phyloP scores from a whole-genome alignment of 2,113 vertebrate species.

The Cavia aperea region DNA sequence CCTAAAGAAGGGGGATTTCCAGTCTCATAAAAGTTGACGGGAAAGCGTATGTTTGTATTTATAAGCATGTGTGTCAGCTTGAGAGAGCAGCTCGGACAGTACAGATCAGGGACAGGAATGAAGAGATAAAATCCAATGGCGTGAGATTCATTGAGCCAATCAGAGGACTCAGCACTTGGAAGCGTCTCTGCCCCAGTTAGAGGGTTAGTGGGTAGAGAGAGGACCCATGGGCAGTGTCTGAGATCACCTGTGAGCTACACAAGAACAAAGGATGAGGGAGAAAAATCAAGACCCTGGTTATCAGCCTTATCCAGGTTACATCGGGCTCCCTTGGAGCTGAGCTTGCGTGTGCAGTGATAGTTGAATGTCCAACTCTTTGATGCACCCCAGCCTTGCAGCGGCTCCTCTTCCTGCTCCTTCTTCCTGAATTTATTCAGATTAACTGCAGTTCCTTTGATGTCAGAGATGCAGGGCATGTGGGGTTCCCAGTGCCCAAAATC shows the following conservation, averaged over 20 bases:
- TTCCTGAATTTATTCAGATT: neutral
- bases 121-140: neutral
- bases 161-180: too few relatives aligned
- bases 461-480: fast-evolving
- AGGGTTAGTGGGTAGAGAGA: neutral
- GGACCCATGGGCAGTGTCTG: neutral
- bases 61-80: neutral
- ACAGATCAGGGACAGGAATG: neutral
- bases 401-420: neutral
- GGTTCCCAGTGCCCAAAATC: neutral
- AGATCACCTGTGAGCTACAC: neutral
- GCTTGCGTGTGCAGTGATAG: neutral
- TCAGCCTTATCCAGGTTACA: neutral
- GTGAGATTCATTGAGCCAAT: neutral
- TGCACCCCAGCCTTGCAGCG: neutral
- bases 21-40: neutral
- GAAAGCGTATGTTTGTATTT: neutral
- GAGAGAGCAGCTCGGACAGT: neutral
- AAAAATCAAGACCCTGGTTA: neutral
- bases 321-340: neutral
- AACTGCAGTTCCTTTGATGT: neutral
- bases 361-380: neutral
- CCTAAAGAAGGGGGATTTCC: neutral
- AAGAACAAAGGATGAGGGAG: neutral
- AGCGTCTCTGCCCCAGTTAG: fast-evolving